Evolutionary conservation across 2,888 invertebrate species (phyloP).

Genomic region (Limulus polyphemus): DNA sequence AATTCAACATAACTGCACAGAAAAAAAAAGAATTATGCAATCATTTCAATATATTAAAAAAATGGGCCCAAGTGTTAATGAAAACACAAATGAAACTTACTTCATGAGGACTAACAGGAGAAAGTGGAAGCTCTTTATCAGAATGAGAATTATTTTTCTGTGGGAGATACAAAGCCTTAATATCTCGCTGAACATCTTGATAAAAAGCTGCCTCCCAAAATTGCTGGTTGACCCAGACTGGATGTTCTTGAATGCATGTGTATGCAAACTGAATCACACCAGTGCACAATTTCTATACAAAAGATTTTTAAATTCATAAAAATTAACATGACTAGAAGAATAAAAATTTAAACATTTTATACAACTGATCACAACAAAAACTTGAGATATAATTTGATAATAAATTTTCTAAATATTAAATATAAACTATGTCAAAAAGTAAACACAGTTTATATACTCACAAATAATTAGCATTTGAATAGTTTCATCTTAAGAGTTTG

Average conservation of each 20-base stretch:
- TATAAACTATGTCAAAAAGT: too few relatives aligned
- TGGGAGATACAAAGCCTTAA: conserved; percentile 63
- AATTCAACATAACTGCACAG: too few relatives aligned
- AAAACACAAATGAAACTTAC: conserved; percentile 24
- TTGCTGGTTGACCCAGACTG: conserved; percentile 90
- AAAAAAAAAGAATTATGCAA: too few relatives aligned
- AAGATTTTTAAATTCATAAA: background rate
- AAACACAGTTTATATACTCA: too few relatives aligned
- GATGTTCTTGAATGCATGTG: conserved; percentile 93
- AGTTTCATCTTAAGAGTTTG: too few relatives aligned
- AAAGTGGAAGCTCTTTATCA: conserved; percentile 39
- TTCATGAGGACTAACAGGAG: conserved; percentile 50
- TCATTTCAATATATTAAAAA: too few relatives aligned
- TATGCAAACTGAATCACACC: conserved; percentile 96
- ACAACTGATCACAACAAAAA: too few relatives aligned
- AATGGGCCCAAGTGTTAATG: too few relatives aligned
- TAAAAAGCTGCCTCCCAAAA: conserved; percentile 97
- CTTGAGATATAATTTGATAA: too few relatives aligned
- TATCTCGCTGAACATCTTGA: conserved; percentile 86
- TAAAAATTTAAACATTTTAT: background rate
- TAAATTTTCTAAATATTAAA: too few relatives aligned
- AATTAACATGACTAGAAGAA: conserved; percentile 1
- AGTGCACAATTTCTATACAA: conserved; percentile 62
- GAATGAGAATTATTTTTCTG: conserved; percentile 1
- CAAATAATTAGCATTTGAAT: too few relatives aligned